Base-by-base conservation (phyloP, 2,888 invertebrate genomes). In the Saturnia japonica region DNA sequence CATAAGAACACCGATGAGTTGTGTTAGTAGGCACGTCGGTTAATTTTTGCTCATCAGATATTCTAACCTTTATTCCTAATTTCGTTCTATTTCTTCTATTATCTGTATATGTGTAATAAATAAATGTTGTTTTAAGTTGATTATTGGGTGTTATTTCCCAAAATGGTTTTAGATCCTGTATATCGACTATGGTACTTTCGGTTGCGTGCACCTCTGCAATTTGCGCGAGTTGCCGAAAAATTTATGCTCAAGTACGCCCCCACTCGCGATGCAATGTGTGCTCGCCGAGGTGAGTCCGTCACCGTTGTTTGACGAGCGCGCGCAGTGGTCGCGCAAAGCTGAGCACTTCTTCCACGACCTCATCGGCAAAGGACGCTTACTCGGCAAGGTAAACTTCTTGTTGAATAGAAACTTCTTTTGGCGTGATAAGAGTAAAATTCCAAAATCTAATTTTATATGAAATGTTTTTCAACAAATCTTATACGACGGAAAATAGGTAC, bases 171-270 rank as follows among this genome's bases (percentile, higher is more conserved):
- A 96, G 95, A 95, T 98, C 7, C 93, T 95, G 69, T 98, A 96
- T 84, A 95, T 98, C 69, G 98, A 99, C 90, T 96, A 95, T 86
- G 98, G 98, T 22, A 95, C 95, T 77, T 90, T 85, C 25, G 94
- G 89, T 0, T 87, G 90, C 62, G 88, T 96, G 47, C 81, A 85
- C 69, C 76, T 84, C 69, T 80, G 88, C 68, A 92, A 94, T 72
- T 76, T 96, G 60, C 94, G 93, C 69, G 82, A 88, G 1, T 79
- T 94, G 70, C 89, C 91, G 3, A 22, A 9, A 4, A 85, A 85
- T 74, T 75, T 71, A 74, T 78, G 86, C 74, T 67, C 83, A 0
- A 69, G 78, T 3, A 78, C 91, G 64, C 95, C 96, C 45, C 95
- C 96, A 57, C 81, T 86, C 11, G 83, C 80, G 47, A 85, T 97